A percentile compares a stretch with the other conserved stretches of the same genome.
Evolutionary conservation across 2,888 invertebrate genomes (phyloP).

Genomic region (Sesamia inferens): DNA sequence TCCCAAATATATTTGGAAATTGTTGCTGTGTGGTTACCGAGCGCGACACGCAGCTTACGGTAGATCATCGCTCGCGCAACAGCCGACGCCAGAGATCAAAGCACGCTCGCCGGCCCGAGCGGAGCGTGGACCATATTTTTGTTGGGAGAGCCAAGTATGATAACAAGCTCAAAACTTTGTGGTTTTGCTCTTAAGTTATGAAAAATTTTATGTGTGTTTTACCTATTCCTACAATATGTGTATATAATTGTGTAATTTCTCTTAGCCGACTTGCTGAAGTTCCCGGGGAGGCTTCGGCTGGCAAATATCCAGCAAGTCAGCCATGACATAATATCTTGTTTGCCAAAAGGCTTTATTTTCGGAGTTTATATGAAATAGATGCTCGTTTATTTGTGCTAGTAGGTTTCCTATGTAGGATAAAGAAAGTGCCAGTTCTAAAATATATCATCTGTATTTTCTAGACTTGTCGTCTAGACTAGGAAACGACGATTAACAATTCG

Average conservation of each 20-base stretch:
- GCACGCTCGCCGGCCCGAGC: too few relatives aligned
- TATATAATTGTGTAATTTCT: constrained; percentile 37
- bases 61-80: too few relatives aligned
- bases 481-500: neutral
- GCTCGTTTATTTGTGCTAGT: constrained; percentile 57
- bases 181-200: constrained; percentile 12
- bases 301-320: constrained; percentile 65
- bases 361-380: constrained; percentile 48
- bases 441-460: constrained; percentile 37
- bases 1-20: too few relatives aligned
- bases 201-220: constrained; percentile 17
- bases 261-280: constrained; percentile 47
- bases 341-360: constrained; percentile 66
- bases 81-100: too few relatives aligned
- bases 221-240: constrained; percentile 10
- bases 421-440: constrained; percentile 23
- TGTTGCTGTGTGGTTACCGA: too few relatives aligned
- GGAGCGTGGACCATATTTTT: too few relatives aligned
- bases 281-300: constrained; percentile 63
- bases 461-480: constrained; percentile 32
- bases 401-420: constrained; percentile 40
- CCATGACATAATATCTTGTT: constrained; percentile 66
- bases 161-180: too few relatives aligned
- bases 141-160: too few relatives aligned
- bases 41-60: too few relatives aligned